A percentile compares a stretch with the other conserved stretches of the same genome.
These are phyloP conservation scores for Eumacrocentrus americanus DNA, from an alignment of 2,888 invertebrate genomes.

Conservation along the genomic window DNA sequence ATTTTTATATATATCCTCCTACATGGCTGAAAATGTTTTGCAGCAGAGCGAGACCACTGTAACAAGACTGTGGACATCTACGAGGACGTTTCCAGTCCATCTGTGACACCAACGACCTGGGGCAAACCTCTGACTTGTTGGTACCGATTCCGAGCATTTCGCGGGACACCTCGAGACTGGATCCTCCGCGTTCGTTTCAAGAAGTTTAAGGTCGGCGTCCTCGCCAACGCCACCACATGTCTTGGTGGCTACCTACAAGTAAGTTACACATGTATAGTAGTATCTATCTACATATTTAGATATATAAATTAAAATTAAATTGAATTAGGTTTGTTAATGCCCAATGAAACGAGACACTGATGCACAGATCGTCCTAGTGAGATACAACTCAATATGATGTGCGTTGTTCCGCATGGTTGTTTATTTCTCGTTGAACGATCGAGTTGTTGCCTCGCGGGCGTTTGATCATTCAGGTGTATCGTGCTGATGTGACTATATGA, in stretches of 20 bases:
- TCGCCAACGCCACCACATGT: conserved; percentile 87
- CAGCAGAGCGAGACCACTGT: conserved; percentile 81
- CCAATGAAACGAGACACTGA: too few relatives aligned
- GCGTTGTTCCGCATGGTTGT: conserved; percentile 6
- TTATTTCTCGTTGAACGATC: conserved; percentile 9
- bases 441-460: neutral
- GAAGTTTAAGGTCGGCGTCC: conserved; percentile 88
- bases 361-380: too few relatives aligned
- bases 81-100: conserved; percentile 88
- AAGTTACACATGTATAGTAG: conserved; percentile 43
- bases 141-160: conserved; percentile 87
- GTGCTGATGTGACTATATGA: neutral
- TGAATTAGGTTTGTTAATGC: too few relatives aligned
- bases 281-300: neutral
- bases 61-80: conserved; percentile 94
- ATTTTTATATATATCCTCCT: conserved; percentile 13
- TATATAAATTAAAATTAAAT: too few relatives aligned
- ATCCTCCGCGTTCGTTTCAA: conserved; percentile 88
- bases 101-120: conserved; percentile 80
- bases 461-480: conserved; percentile 11
- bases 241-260: conserved; percentile 91
- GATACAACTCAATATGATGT: neutral
- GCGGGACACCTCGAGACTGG: conserved; percentile 89
- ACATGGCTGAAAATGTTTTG: conserved; percentile 27
- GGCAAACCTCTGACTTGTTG: conserved; percentile 88